Conservation (phyloP, 2,888 invertebrate species). For the Zhengitettix transpicula region DNA sequence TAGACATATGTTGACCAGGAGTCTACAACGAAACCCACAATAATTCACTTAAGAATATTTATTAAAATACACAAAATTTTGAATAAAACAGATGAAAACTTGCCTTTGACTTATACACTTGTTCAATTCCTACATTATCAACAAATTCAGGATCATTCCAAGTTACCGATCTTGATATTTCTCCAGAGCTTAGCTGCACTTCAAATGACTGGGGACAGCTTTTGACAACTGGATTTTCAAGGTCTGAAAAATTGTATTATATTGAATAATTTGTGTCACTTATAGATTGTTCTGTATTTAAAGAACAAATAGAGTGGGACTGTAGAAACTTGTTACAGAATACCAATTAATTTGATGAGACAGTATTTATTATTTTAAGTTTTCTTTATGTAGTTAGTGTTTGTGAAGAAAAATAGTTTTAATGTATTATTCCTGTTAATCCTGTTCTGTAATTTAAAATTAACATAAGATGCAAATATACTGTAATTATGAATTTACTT, state of each 20-base stretch:
- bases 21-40: constrained; percentile 26
- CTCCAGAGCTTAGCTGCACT: constrained; percentile 33
- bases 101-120: constrained; percentile 42
- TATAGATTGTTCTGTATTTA: too few relatives aligned
- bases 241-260: constrained; percentile 22
- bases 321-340: too few relatives aligned
- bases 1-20: constrained; percentile 40
- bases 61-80: background rate
- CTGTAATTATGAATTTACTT: too few relatives aligned
- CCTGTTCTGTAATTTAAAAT: too few relatives aligned
- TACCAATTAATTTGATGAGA: too few relatives aligned
- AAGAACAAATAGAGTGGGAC: too few relatives aligned
- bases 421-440: too few relatives aligned
- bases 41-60: background rate
- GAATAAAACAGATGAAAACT: background rate
- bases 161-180: constrained; percentile 34
- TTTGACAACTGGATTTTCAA: constrained; percentile 35
- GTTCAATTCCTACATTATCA: constrained; percentile 36
- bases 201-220: constrained; percentile 46
- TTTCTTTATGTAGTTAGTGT: too few relatives aligned
- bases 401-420: too few relatives aligned
- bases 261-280: too few relatives aligned
- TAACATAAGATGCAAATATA: too few relatives aligned
- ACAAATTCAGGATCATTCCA: constrained; percentile 49
- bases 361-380: too few relatives aligned